These are phyloP conservation scores for Kryptolebias ocellatus DNA, from an alignment of 2,797 vertebrate species.

Conservation along the genomic window DNA sequence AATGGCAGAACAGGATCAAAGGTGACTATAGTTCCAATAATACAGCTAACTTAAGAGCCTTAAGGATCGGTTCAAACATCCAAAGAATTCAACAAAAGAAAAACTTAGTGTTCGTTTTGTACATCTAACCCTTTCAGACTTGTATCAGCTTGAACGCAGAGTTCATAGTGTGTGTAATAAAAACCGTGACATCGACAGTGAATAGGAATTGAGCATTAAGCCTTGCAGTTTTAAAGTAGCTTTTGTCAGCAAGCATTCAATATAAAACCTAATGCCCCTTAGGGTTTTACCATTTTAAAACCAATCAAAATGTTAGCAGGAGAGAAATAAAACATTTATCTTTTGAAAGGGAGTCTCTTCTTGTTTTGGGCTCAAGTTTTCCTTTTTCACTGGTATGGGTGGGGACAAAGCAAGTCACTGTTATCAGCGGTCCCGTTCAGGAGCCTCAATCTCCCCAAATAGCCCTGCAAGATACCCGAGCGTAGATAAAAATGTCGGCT, in stretches of 20 bases:
- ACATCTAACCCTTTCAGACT: conserved; percentile 17
- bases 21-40: conserved; percentile 39
- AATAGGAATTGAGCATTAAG: conserved; percentile 17
- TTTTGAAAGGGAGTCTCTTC: conserved; percentile 13
- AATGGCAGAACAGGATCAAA: conserved; percentile 19
- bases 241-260: conserved; percentile 50
- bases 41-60: conserved; percentile 19
- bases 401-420: conserved; percentile 41
- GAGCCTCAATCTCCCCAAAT: conserved; percentile 51
- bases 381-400: conserved; percentile 21
- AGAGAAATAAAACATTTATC: conserved; percentile 23
- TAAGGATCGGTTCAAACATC: conserved; percentile 4
- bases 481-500: conserved; percentile 49
- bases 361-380: conserved; percentile 26
- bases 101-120: conserved; percentile 6
- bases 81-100: conserved; percentile 28
- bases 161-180: conserved; percentile 8
- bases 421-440: conserved; percentile 54
- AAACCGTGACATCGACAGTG: conserved; percentile 10
- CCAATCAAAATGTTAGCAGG: conserved; percentile 22
- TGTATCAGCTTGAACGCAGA: conserved; percentile 1
- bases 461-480: conserved; percentile 37
- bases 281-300: conserved; percentile 34
- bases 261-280: conserved; percentile 41
- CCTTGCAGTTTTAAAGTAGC: conserved; percentile 20